phyloP scores from a whole-genome alignment of 2,113 vertebrate species.

The Elgaria multicarinata region DNA sequence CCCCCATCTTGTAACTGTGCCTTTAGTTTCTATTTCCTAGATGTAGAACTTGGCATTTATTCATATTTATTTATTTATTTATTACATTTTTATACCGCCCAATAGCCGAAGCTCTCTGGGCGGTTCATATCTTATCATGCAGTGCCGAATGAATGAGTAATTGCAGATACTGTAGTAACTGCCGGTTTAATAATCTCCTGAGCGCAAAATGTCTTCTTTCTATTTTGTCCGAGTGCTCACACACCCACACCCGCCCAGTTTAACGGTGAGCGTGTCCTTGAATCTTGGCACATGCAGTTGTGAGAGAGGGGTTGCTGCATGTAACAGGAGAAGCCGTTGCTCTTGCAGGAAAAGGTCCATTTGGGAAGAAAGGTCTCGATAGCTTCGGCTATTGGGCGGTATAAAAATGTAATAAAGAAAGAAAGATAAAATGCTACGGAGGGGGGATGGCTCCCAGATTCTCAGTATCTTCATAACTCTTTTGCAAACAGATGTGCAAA shows the following conservation, averaged over 20 bases:
- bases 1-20: too few species aligned
- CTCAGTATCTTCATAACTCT: not conserved
- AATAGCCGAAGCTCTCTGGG: too few species aligned
- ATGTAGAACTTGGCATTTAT: too few species aligned
- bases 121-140: slow-evolving; percentile 5
- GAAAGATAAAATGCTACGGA: too few species aligned
- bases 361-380: not conserved
- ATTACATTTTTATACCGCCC: too few species aligned
- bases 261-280: not conserved
- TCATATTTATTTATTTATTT: too few species aligned
- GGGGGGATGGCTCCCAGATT: not conserved
- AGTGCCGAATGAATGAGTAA: slow-evolving; percentile 14
- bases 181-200: slow-evolving; percentile 47
- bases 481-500: not conserved
- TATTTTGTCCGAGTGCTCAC: slow-evolving; percentile 49
- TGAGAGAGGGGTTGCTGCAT: not conserved
- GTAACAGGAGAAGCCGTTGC: not conserved
- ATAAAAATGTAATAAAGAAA: too few species aligned
- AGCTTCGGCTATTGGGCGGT: too few species aligned
- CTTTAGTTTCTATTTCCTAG: too few species aligned
- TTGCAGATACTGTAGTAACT: slow-evolving; percentile 55
- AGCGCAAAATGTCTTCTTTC: slow-evolving; percentile 47
- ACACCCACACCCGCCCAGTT: slow-evolving; percentile 18
- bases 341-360: too few species aligned
- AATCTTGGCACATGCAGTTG: not conserved